Evolutionary conservation across 2,888 invertebrate species (phyloP).

Genomic region (Rhogogaster chlorosoma): DNA sequence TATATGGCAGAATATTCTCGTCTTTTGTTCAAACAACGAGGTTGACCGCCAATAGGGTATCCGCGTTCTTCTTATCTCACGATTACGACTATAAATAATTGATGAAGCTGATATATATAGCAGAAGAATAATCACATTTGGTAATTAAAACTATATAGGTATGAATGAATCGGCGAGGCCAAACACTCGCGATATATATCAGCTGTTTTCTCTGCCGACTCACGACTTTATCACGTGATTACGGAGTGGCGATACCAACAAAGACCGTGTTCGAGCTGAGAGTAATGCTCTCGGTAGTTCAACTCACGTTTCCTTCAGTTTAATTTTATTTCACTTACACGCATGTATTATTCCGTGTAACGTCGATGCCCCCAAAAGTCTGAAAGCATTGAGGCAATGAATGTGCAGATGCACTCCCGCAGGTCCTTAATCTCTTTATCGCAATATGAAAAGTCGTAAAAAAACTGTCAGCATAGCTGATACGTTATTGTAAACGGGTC

Average conservation of each 20-base stretch:
- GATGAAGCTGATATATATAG: neutral
- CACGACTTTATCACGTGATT: conserved; percentile 41
- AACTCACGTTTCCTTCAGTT: neutral
- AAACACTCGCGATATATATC: conserved; percentile 5
- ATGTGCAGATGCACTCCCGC: neutral
- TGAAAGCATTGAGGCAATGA: neutral
- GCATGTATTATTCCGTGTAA: neutral
- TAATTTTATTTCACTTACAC: neutral
- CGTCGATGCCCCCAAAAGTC: neutral
- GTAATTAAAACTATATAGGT: neutral
- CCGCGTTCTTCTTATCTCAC: neutral
- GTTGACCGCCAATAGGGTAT: neutral
- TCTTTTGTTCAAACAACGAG: neutral
- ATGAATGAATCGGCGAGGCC: neutral
- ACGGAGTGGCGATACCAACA: neutral
- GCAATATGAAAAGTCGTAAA: neutral
- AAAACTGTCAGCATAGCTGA: neutral
- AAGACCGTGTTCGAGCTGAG: neutral
- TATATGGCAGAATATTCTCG: neutral
- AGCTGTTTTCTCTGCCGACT: conserved; percentile 18
- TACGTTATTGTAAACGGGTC: neutral
- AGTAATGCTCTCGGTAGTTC: conserved; percentile 4
- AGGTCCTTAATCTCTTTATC: neutral
- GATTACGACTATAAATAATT: neutral
- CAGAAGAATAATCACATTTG: neutral